phyloP scores from a whole-genome alignment of 2,113 vertebrate species.

The Melanostigma gelatinosum region DNA sequence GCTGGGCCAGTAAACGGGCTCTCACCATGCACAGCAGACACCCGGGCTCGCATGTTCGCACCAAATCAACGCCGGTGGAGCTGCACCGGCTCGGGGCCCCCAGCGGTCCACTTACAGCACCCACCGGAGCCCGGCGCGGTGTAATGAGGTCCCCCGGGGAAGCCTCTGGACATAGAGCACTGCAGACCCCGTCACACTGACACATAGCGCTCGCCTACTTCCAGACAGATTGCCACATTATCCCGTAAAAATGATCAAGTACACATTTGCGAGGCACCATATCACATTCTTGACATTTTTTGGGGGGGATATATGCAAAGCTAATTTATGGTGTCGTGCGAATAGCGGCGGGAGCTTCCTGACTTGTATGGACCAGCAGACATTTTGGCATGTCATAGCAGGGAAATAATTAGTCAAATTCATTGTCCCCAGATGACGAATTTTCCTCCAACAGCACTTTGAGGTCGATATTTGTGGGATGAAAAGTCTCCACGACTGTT shows the following conservation, averaged over 20 bases:
- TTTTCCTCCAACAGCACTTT: neutral
- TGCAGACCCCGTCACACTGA: conserved; percentile 34
- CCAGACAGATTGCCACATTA: conserved; percentile 24
- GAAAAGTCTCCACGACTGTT: neutral
- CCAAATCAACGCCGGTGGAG: conserved; percentile 56
- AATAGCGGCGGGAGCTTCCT: neutral
- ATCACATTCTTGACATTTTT: neutral
- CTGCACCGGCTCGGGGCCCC: conserved; percentile 44
- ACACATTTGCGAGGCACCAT: neutral
- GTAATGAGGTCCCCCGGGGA: conserved; percentile 77
- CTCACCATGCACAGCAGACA: conserved; percentile 72
- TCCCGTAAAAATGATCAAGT: neutral
- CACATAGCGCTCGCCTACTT: conserved; percentile 39
- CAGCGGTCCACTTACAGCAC: conserved; percentile 61
- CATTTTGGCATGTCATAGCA: neutral
- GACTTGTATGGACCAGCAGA: neutral
- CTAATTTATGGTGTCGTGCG: neutral
- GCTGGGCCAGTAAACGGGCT: conserved; percentile 69
- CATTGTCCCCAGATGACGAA: neutral
- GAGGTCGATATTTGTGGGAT: neutral
- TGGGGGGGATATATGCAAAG: neutral
- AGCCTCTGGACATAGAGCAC: conserved; percentile 26
- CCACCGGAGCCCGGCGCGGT: conserved; percentile 50
- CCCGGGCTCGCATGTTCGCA: conserved; percentile 42
- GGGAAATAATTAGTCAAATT: neutral